Percentiles rank a stretch among this genome's conserved stretches.
Conservation (phyloP, 2,888 invertebrate genomes). For the Drosophila affinis region DNA sequence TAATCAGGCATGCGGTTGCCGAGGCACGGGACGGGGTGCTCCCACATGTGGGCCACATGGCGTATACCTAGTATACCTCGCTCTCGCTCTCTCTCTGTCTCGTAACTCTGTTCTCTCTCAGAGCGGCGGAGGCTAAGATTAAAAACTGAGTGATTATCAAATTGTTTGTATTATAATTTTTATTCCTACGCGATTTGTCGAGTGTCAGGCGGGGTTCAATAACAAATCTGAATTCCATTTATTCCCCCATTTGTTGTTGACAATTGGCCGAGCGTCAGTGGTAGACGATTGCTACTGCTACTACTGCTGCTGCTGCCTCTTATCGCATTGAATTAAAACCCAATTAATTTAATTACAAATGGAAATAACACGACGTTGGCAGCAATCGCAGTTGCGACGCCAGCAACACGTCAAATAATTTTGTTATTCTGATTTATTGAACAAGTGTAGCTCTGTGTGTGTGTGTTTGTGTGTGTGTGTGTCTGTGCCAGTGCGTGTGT, state of each 20-base stretch:
- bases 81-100: slow-evolving; percentile 28
- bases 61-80: no score
- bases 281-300: slow-evolving; percentile 5
- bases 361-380: slow-evolving; percentile 73
- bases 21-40: not conserved
- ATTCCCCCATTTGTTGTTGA: slow-evolving; percentile 56
- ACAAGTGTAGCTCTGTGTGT: slow-evolving; percentile 34
- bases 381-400: slow-evolving; percentile 25
- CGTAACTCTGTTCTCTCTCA: not conserved
- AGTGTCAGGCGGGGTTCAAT: slow-evolving; percentile 76
- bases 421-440: slow-evolving; percentile 67
- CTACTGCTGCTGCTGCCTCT: slow-evolving; percentile 19
- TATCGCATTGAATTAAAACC: slow-evolving; percentile 81
- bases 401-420: slow-evolving; percentile 43
- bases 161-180: slow-evolving; percentile 63
- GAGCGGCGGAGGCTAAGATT: slow-evolving; percentile 56
- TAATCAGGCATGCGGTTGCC: slow-evolving; percentile 61
- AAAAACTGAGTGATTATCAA: slow-evolving; percentile 66
- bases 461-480: slow-evolving; percentile 11
- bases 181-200: slow-evolving; percentile 75
- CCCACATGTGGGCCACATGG: slow-evolving; percentile 45
- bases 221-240: slow-evolving; percentile 50
- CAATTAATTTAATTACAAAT: slow-evolving; percentile 84
- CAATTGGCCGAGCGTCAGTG: slow-evolving; percentile 55
- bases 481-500: slow-evolving; percentile 45